Conservation (phyloP, 2,888 invertebrate species). For the Cataglyphis rosenhaueri region DNA sequence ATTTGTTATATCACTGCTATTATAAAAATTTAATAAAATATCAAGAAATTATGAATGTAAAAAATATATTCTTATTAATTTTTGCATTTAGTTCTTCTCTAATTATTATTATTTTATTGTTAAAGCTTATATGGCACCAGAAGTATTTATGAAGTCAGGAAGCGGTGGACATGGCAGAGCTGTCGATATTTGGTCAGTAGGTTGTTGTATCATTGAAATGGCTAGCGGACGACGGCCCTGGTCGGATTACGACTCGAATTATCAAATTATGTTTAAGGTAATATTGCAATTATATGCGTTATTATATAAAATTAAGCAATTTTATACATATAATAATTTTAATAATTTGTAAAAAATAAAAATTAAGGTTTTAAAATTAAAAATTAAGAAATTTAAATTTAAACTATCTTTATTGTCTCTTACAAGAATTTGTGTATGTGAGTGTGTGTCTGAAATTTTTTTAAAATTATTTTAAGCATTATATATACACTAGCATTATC, state of each 20-base stretch:
- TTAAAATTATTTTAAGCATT: background rate
- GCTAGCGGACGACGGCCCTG: slow-evolving; percentile 97
- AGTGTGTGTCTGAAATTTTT: background rate
- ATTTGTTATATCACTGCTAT: background rate
- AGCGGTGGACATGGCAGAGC: slow-evolving; percentile 95
- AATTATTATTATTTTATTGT: slow-evolving; percentile 63
- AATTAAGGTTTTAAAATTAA: background rate
- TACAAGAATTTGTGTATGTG: background rate
- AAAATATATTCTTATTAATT: slow-evolving; percentile 20
- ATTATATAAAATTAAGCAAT: background rate
- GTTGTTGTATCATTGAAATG: slow-evolving; percentile 98
- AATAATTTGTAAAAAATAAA: background rate
- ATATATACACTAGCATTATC: slow-evolving; percentile 82
- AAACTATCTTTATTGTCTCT: background rate
- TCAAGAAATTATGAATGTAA: background rate
- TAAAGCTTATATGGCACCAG: slow-evolving; percentile 98
- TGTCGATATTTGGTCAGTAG: slow-evolving; percentile 98
- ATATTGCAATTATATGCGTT: slow-evolving; percentile 10
- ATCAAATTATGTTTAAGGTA: slow-evolving; percentile 95
- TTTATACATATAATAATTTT: background rate
- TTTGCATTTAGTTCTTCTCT: slow-evolving; percentile 4
- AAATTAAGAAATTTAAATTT: background rate
- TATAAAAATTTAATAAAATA: slow-evolving; percentile 1
- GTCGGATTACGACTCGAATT: slow-evolving; percentile 96
- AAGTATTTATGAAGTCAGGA: slow-evolving; percentile 94